These are phyloP conservation scores for Cynaeus angustus DNA, from an alignment of 2,888 invertebrate species.

Conservation along the genomic window DNA sequence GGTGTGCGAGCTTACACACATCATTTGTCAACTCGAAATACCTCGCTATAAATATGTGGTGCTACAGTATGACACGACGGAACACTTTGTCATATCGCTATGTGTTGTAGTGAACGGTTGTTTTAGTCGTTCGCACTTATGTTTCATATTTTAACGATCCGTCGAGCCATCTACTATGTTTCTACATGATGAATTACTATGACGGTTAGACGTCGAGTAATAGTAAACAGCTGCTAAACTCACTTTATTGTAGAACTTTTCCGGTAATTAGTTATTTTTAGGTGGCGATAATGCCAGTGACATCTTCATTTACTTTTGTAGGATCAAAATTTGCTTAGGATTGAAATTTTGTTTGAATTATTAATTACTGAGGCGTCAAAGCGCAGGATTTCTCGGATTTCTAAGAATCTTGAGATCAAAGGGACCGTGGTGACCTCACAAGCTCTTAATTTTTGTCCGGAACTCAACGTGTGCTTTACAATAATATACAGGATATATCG, in stretches of 20 bases:
- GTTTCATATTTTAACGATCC: constrained; percentile 68
- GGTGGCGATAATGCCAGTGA: background rate
- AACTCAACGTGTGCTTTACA: constrained; percentile 12
- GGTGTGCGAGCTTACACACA: constrained; percentile 60
- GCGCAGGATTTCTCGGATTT: constrained; percentile 58
- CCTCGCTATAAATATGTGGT: constrained; percentile 60
- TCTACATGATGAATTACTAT: constrained; percentile 63
- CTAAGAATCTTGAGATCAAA: constrained; percentile 57
- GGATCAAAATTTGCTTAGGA: background rate
- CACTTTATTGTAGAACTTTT: constrained; percentile 59
- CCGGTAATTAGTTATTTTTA: constrained; percentile 58
- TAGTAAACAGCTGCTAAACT: constrained; percentile 63
- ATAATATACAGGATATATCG: constrained; percentile 47
- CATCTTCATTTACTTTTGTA: constrained; percentile 14
- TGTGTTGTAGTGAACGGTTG: constrained; percentile 52
- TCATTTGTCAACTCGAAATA: constrained; percentile 66
- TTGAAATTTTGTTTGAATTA: constrained; percentile 43
- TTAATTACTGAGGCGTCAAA: constrained; percentile 53
- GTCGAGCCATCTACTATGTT: constrained; percentile 60
- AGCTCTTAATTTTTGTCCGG: constrained; percentile 18
- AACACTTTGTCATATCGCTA: constrained; percentile 64
- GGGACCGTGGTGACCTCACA: constrained; percentile 56
- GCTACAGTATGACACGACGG: constrained; percentile 55
- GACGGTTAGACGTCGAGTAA: constrained; percentile 61
- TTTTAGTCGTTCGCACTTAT: constrained; percentile 66